Evolutionary conservation across 2,797 vertebrate genomes (phyloP).

Genomic region (Ibycter americanus): DNA sequence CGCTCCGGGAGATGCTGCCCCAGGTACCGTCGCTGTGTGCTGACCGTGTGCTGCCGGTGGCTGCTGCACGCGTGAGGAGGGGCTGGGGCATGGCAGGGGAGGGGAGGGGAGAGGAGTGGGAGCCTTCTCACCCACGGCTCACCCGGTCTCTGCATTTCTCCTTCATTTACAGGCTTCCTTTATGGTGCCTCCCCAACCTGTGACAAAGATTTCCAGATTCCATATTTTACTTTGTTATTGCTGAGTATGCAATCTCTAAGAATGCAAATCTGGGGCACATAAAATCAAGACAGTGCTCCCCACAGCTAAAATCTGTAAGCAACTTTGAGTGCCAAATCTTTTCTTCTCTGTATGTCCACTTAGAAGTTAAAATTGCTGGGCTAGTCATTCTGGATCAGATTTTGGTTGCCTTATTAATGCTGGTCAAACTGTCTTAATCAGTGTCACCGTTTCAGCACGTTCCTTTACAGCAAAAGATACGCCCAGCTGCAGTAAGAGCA

Average conservation of each 20-base stretch:
- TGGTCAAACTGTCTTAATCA: not conserved
- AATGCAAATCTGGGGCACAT: not conserved
- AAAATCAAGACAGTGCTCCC: not conserved
- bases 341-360: not conserved
- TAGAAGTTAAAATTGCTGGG: not conserved
- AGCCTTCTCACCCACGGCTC: not conserved
- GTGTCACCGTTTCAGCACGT: not conserved
- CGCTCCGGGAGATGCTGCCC: not conserved
- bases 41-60: rapidly evolving
- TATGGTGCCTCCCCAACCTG: not conserved
- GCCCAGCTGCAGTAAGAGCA: not conserved
- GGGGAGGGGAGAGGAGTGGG: rapidly evolving
- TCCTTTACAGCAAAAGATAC: not conserved
- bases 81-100: not conserved
- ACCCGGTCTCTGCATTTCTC: rapidly evolving
- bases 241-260: not conserved
- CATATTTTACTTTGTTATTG: not conserved
- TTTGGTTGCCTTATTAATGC: not conserved
- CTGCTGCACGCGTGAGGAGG: rapidly evolving
- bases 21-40: rapidly evolving
- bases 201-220: not conserved
- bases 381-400: not conserved
- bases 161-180: not conserved
- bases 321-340: not conserved
- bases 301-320: not conserved